A percentile compares a stretch with the other conserved stretches of the same genome.
These are phyloP conservation scores for Spermophilus dauricus DNA, from an alignment of 2,113 vertebrate genomes.

Conservation along the genomic window DNA sequence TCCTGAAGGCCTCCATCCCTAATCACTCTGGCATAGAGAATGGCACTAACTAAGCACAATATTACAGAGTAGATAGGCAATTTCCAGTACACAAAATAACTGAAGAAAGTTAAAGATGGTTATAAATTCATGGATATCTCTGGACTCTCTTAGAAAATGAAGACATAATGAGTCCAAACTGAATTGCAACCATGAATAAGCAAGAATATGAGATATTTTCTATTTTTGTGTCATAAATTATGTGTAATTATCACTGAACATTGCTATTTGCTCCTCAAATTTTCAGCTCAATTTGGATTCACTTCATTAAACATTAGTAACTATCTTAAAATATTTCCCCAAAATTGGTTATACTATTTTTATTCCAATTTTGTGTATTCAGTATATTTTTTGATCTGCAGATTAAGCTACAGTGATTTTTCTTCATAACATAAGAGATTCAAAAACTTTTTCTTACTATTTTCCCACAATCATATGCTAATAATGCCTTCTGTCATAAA, in stretches of 20 bases:
- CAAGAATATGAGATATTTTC: background rate
- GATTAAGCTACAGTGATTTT: background rate
- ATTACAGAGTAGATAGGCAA: background rate
- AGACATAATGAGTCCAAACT: background rate
- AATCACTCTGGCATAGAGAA: background rate
- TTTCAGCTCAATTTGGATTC: conserved; percentile 29
- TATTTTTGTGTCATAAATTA: conserved; percentile 24
- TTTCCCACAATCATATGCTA: background rate
- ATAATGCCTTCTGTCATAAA: background rate
- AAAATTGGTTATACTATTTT: background rate
- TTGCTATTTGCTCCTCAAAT: background rate
- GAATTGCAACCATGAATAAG: background rate
- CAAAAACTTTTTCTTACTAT: conserved; percentile 9
- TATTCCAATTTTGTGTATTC: background rate
- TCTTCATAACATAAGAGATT: background rate
- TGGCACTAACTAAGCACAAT: background rate
- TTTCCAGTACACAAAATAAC: background rate
- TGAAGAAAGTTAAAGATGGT: background rate
- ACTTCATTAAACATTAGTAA: background rate
- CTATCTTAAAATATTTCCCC: background rate
- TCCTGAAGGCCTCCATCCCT: background rate
- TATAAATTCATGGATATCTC: background rate
- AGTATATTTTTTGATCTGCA: background rate
- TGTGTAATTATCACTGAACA: background rate
- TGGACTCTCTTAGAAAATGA: background rate